Conservation (phyloP, 1,140 invertebrate species). For the Macrocentrus cingulum region DNA sequence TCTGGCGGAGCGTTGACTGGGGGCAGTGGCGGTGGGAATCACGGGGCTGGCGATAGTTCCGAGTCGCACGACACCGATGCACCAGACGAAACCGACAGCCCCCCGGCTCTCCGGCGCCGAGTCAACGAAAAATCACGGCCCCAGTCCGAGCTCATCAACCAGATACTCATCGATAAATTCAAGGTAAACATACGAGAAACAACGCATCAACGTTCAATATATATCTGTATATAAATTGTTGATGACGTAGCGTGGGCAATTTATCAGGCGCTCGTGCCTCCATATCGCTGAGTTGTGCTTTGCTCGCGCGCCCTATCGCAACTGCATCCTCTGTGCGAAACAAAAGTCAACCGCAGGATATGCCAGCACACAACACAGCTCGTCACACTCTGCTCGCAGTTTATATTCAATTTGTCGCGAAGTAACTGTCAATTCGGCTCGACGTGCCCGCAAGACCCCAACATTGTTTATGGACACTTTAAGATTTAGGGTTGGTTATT, state of each 20-base stretch:
- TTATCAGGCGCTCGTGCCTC: slow-evolving; percentile 12
- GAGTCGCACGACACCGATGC: slow-evolving; percentile 66
- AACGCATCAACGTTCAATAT: neutral
- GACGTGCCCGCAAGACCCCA: neutral
- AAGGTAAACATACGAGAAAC: slow-evolving; percentile 56
- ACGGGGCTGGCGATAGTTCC: slow-evolving; percentile 61
- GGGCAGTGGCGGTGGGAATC: slow-evolving; percentile 53
- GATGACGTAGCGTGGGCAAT: neutral
- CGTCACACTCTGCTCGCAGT: slow-evolving; percentile 7
- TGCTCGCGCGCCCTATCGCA: neutral
- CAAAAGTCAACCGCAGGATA: neutral
- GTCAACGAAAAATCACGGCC: slow-evolving; percentile 59
- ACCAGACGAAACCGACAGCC: slow-evolving; percentile 63
- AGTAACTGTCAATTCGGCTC: slow-evolving; percentile 1
- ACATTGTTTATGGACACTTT: too few species aligned
- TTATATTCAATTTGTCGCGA: neutral
- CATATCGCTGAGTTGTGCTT: slow-evolving; percentile 7
- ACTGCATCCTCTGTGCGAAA: slow-evolving; percentile 15
- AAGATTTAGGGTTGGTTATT: neutral
- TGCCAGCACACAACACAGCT: too few species aligned
- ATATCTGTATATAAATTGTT: neutral
- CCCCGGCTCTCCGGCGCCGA: slow-evolving; percentile 59
- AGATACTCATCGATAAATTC: slow-evolving; percentile 65
- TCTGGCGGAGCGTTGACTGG: slow-evolving; percentile 55
- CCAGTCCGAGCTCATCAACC: slow-evolving; percentile 65